Base-by-base conservation (phyloP, 2,888 invertebrate genomes). In the Tinea trinotella region DNA sequence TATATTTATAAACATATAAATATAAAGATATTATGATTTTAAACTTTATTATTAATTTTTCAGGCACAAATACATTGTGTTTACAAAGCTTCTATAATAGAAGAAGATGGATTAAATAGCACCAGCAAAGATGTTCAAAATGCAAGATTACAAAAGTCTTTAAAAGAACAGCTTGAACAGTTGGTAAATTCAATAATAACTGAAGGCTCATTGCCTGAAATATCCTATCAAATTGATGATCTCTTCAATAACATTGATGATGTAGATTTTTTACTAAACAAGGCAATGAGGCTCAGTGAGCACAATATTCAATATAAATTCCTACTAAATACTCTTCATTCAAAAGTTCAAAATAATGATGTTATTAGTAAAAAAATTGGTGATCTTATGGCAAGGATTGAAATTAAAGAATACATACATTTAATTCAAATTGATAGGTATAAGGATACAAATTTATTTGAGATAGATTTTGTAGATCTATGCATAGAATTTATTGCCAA, bases 401-500 rank as follows among this genome's bases (percentile, higher is more conserved):
- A 85, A 66, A 65, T 85, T 54, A 59, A 77, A 52, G 85, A 85
- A 62, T 84, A 84, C 57, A 75, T 84, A 35, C 60, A 66, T 55
- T 84, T 84, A 56, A 75, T 74, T 59, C 74, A 71, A 17, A 77
- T 70, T 56, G 70, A 66, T 57, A 60, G 60, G 55, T 85, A 83
- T 67, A 65, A 70, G 52, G 61, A 64, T 59, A 55, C 70, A 2
- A 70, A 77, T 61, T 59, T 85, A 36, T 76, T 76, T 68, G 66
- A 74, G 44, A 64, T 68, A 56, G 67, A 67, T 57, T 70, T 68
- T 58, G 70, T 71, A 61, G 69, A 82, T 57, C 64, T 84, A 15
- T 80, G 79, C 64, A 64, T 71, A 19, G 61, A 63, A 55, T 84
- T 84, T 64, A 65, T 84, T 61, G 65, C 70, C 7, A 77, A 82